Percentiles rank a stretch among this genome's conserved stretches.
Conservation (phyloP, 2,888 invertebrate genomes). For the Volucella zonaria region DNA sequence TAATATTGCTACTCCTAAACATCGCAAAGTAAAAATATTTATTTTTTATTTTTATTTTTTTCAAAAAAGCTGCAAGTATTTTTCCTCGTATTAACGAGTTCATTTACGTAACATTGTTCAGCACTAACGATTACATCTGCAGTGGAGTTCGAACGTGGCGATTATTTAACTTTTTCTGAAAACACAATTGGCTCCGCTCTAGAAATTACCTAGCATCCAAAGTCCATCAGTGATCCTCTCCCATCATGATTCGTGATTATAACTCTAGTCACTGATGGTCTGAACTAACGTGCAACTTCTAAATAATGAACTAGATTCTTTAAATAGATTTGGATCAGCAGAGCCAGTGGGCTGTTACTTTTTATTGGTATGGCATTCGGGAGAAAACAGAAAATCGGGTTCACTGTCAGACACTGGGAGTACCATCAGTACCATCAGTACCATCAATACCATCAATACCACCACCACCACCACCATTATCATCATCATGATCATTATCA, state of each 20-base stretch:
- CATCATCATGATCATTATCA: constrained; percentile 6
- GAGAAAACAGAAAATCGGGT: constrained; percentile 48
- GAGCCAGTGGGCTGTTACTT: constrained; percentile 16
- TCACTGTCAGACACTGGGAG: neutral
- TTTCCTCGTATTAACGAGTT: constrained; percentile 53
- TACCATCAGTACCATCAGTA: neutral
- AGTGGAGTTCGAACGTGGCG: neutral
- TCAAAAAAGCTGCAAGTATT: constrained; percentile 5
- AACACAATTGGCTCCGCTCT: constrained; percentile 43
- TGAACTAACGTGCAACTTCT: neutral
- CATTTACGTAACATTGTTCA: constrained; percentile 49
- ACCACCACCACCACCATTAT: neutral
- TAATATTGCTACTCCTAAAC: constrained; percentile 7
- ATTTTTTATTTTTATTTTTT: constrained; percentile 17
- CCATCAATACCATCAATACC: neutral
- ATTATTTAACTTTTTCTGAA: constrained; percentile 38
- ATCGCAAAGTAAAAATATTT: constrained; percentile 8
- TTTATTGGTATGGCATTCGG: constrained; percentile 18
- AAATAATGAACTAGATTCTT: constrained; percentile 58
- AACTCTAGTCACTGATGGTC: neutral
- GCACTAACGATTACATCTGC: constrained; percentile 30
- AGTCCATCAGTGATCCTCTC: constrained; percentile 10
- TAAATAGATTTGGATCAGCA: constrained; percentile 55
- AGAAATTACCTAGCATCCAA: constrained; percentile 14
- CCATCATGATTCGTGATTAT: constrained; percentile 23